Conservation (phyloP, 1,140 invertebrate genomes). For the Brachionus sp. region DNA sequence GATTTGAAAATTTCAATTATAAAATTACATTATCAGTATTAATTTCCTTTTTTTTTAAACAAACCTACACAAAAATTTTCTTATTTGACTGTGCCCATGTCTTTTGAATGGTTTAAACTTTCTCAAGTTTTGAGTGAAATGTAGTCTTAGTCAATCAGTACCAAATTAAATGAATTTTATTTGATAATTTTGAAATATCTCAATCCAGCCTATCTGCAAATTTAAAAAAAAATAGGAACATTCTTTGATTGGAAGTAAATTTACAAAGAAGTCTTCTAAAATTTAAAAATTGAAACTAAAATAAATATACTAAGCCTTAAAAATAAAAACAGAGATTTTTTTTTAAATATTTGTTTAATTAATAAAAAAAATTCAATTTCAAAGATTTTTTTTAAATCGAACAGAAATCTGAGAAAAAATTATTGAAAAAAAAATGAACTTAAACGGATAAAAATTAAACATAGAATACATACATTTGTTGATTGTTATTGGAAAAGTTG, state of each 20-base stretch:
- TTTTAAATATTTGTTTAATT: background rate
- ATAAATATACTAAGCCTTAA: background rate
- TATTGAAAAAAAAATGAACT: background rate
- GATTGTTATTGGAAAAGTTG: background rate
- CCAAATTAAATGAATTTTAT: too few relatives aligned
- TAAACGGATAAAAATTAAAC: too few relatives aligned
- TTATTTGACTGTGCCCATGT: too few relatives aligned
- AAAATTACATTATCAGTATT: too few relatives aligned
- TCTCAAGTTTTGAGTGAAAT: too few relatives aligned
- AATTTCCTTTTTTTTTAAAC: too few relatives aligned
- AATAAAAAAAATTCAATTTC: background rate
- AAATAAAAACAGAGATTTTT: background rate
- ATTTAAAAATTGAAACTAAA: background rate
- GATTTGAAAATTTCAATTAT: too few relatives aligned
- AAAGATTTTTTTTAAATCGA: background rate
- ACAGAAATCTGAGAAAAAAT: too few relatives aligned
- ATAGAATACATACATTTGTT: constrained; percentile 2
- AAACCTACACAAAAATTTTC: too few relatives aligned
- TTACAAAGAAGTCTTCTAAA: background rate
- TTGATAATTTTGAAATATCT: background rate
- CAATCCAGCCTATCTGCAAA: background rate
- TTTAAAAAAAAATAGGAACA: background rate
- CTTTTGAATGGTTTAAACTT: too few relatives aligned
- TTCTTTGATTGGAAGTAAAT: background rate
- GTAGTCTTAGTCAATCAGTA: too few relatives aligned